Base-by-base conservation (phyloP, 2,113 vertebrate genomes). In the Ptychochromis oligacanthus region DNA sequence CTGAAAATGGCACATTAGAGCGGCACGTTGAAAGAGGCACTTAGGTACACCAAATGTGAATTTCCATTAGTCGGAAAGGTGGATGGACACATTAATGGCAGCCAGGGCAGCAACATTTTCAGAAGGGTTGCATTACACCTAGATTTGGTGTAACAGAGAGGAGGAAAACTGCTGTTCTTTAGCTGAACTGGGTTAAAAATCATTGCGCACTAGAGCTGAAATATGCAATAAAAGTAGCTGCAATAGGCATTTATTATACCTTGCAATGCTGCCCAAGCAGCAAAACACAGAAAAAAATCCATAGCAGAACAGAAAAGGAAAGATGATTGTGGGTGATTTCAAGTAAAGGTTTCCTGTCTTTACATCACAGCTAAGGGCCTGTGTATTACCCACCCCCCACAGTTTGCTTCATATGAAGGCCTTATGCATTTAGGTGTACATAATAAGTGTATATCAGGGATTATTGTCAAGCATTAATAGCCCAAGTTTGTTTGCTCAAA, bases 21-120 rank as follows among this genome's bases (percentile, higher is more conserved):
- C 7, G 1, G 70, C 60, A 75, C 88, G 87, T 75, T 79, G 40
- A 82, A 36, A 88, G 81, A 80, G n/a, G 77, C 84, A 80, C 83
- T 90, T 87, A 91, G 75, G 55, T 22, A 22, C 74, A 72, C 65
- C 28, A 76, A 88, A 91, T 86, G 87, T 56, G 86, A 87, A 82
- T 90, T 77, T 84, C 83, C 90, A 92, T 92, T 91, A 93, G 81
- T 49, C 9, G 61, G 49, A 83, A 84, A 49, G 55, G 76, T 81
- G 82, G 78, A 81, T 75, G 82, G 79, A 83, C 7, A 7, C 28
- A 12, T 77, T 85, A 87, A 91, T 90, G 90, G 34, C 67, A 76
- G 74, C 8, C 1, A 77, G 65, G 64, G 34, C 43, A n/a, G 58
- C 62, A 61, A 74, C 8, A 46, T 86, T 83, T 80, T 80, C 46